Percentiles rank a stretch among this genome's conserved stretches.
phyloP scores from a whole-genome alignment of 2,113 vertebrate genomes.

The Lepisosteus oculatus region DNA sequence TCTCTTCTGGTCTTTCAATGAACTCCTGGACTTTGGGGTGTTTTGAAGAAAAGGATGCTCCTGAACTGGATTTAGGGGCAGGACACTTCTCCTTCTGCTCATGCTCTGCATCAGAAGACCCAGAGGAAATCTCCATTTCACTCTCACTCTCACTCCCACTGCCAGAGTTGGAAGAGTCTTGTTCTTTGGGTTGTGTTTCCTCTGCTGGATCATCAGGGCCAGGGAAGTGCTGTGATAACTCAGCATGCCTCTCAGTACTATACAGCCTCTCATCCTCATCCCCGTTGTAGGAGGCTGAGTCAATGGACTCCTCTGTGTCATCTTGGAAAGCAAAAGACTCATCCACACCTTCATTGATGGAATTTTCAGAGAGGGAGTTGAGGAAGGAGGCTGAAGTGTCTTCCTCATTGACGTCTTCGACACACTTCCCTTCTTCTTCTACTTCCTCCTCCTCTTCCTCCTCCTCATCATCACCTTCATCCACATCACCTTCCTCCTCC shows the following conservation, averaged over 20 bases:
- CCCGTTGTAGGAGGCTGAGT: constrained; percentile 83
- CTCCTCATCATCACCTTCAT: constrained; percentile 33
- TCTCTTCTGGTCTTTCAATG: neutral
- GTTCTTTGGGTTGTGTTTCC: constrained; percentile 18
- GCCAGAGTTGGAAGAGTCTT: constrained; percentile 29
- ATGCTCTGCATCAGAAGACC: constrained; percentile 38
- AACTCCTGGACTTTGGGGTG: neutral
- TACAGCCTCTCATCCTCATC: constrained; percentile 83
- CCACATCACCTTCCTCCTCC: constrained; percentile 60
- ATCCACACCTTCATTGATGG: constrained; percentile 84
- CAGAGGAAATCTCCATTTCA: constrained; percentile 55
- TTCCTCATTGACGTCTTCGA: constrained; percentile 65
- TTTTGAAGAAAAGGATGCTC: constrained; percentile 4
- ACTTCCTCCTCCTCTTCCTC: constrained; percentile 34
- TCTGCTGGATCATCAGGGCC: constrained; percentile 24
- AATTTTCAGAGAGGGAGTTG: constrained; percentile 88
- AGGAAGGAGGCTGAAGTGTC: constrained; percentile 87
- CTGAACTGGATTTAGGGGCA: neutral
- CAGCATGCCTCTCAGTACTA: constrained; percentile 79
- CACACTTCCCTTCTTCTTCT: constrained; percentile 33
- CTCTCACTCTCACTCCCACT: constrained; percentile 45
- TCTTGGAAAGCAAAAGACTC: constrained; percentile 90
- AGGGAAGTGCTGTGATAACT: constrained; percentile 25
- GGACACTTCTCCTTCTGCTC: constrained; percentile 10
- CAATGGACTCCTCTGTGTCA: constrained; percentile 85